phyloP scores from a whole-genome alignment of 1,140 invertebrate species.

The Rhynchophorus ferrugineus region DNA sequence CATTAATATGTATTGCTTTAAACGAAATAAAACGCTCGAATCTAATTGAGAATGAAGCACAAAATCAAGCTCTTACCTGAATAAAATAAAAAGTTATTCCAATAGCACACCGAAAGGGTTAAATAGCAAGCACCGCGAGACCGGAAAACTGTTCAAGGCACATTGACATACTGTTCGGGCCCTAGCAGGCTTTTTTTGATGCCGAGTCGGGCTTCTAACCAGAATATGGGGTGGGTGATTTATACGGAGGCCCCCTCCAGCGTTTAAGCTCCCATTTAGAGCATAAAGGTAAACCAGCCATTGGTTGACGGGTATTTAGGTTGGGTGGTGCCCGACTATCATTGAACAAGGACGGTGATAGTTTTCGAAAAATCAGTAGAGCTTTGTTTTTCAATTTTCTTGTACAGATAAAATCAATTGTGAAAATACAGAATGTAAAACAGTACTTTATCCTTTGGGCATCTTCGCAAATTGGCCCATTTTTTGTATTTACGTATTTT shows the following conservation, averaged over 20 bases:
- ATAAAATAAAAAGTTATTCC: background rate
- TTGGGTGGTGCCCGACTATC: slow-evolving; percentile 8
- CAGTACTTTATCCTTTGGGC: too few species aligned
- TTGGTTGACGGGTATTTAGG: slow-evolving; percentile 17
- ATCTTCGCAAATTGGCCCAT: too few species aligned
- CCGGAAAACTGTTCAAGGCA: too few species aligned
- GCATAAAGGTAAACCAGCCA: slow-evolving; percentile 20
- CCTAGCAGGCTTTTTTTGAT: slow-evolving; percentile 6
- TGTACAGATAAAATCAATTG: background rate
- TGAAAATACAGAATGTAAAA: background rate
- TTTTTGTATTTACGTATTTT: too few species aligned
- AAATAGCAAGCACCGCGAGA: too few species aligned
- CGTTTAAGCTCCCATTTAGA: slow-evolving; percentile 18
- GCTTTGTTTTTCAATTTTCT: background rate
- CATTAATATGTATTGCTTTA: background rate
- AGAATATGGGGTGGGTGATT: slow-evolving; percentile 20
- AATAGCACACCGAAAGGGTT: background rate
- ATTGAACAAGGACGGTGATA: background rate
- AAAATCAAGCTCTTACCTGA: background rate
- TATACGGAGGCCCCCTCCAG: slow-evolving; percentile 17
- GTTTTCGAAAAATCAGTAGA: background rate
- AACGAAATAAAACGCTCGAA: background rate
- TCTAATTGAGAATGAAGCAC: background rate
- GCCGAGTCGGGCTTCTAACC: slow-evolving; percentile 4
- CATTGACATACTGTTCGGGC: background rate